Percentiles rank a stretch among this genome's conserved stretches.
These are phyloP conservation scores for Aldrovandia affinis DNA, from an alignment of 2,797 vertebrate genomes.

Conservation along the genomic window DNA sequence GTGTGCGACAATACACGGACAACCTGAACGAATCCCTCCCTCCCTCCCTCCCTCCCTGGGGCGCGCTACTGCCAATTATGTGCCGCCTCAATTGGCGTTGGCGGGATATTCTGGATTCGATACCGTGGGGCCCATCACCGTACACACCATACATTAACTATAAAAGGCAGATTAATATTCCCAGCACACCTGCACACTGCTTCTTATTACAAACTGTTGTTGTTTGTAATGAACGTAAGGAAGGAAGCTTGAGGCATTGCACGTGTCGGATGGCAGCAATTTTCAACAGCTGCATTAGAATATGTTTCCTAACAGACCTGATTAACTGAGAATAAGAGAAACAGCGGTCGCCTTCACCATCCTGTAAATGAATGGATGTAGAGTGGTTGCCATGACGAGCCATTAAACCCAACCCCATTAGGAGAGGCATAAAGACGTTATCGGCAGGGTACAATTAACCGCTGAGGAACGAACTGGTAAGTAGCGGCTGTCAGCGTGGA, in stretches of 20 bases:
- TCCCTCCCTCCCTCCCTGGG: too few relatives aligned
- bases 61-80: too few relatives aligned
- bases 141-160: too few relatives aligned
- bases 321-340: neutral
- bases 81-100: too few relatives aligned
- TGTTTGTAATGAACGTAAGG: too few relatives aligned
- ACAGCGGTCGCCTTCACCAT: neutral
- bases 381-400: neutral
- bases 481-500: neutral
- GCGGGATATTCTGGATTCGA: too few relatives aligned
- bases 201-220: too few relatives aligned
- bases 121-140: too few relatives aligned
- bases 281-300: neutral
- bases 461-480: neutral
- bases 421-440: neutral
- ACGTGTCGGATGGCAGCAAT: neutral
- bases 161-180: too few relatives aligned
- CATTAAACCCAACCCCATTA: neutral
- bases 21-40: too few relatives aligned
- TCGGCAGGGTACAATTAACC: neutral
- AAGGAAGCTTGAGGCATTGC: neutral
- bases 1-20: too few relatives aligned
- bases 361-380: neutral
- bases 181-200: too few relatives aligned
- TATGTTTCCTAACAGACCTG: neutral